A percentile compares a stretch with the other conserved stretches of the same genome.
Evolutionary conservation across 2,113 vertebrate genomes (phyloP).

Genomic region (Ranitomeya imitator): DNA sequence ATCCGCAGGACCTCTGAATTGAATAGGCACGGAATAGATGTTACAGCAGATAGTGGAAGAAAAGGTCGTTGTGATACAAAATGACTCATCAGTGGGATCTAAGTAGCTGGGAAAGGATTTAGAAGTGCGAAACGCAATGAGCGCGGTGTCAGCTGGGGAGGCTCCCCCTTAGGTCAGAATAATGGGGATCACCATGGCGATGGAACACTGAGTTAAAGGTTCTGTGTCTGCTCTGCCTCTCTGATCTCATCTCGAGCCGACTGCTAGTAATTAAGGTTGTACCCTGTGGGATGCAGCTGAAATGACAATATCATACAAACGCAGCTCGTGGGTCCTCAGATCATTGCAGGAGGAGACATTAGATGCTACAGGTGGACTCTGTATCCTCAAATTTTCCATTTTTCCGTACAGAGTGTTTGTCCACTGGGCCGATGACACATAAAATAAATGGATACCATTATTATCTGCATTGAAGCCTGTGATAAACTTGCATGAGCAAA

Average conservation of each 20-base stretch:
- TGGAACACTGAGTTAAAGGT: constrained; percentile 44
- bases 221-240: constrained; percentile 29
- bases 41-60: constrained; percentile 37
- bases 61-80: constrained; percentile 40
- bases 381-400: constrained; percentile 1
- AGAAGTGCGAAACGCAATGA: neutral
- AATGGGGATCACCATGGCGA: constrained; percentile 53
- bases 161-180: constrained; percentile 49
- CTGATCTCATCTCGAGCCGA: constrained; percentile 49
- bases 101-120: constrained; percentile 24
- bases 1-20: constrained; percentile 30
- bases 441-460: neutral
- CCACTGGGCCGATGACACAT: neutral
- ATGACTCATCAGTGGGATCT: constrained; percentile 30
- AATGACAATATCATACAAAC: constrained; percentile 52
- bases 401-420: neutral
- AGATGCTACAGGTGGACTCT: constrained; percentile 17
- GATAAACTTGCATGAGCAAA: neutral
- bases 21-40: neutral
- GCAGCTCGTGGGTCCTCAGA: constrained; percentile 5
- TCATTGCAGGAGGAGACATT: constrained; percentile 3
- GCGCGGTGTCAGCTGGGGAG: constrained; percentile 25
- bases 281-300: constrained; percentile 41
- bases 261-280: constrained; percentile 49
- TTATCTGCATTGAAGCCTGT: neutral